Evolutionary conservation across 2,797 vertebrate genomes (phyloP).

Genomic region (Kryptolebias ocellatus): DNA sequence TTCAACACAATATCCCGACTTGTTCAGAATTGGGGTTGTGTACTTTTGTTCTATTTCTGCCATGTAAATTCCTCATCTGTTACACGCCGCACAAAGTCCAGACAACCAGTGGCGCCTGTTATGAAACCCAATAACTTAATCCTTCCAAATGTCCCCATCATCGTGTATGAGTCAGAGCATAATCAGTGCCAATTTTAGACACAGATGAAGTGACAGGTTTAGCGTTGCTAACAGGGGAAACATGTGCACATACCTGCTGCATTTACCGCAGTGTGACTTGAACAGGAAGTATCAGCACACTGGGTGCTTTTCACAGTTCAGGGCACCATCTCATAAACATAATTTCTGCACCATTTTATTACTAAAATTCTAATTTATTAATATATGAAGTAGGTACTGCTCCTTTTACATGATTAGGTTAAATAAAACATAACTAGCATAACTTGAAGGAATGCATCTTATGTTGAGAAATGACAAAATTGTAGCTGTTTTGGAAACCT

Average conservation of each 20-base stretch:
- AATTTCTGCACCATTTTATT: no score
- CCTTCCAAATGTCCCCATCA: slow-evolving; percentile 54
- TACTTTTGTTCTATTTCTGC: slow-evolving; percentile 7
- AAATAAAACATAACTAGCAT: no score
- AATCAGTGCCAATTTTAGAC: slow-evolving; percentile 78
- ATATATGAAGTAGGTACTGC: slow-evolving; percentile 1
- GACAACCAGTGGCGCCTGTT: slow-evolving; percentile 72
- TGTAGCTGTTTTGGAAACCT: no score
- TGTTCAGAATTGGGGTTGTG: no score
- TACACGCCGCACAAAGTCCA: slow-evolving; percentile 40
- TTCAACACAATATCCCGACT: no score
- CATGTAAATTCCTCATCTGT: slow-evolving; percentile 29
- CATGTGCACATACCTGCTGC: slow-evolving; percentile 42
- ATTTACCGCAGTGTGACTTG: slow-evolving; percentile 28
- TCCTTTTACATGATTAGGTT: not conserved
- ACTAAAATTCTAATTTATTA: not conserved
- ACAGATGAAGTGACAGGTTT: slow-evolving; percentile 59
- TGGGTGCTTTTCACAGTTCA: slow-evolving; percentile 11
- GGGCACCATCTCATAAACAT: not conserved
- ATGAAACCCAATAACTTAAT: slow-evolving; percentile 78
- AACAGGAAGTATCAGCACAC: slow-evolving; percentile 36
- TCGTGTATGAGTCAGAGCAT: slow-evolving; percentile 68
- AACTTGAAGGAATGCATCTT: no score
- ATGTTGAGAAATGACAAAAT: no score
- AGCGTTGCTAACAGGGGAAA: slow-evolving; percentile 54